Percentiles rank a stretch among this genome's conserved stretches.
phyloP scores from a whole-genome alignment of 2,888 invertebrate genomes.

The Galerucella pusilla region DNA sequence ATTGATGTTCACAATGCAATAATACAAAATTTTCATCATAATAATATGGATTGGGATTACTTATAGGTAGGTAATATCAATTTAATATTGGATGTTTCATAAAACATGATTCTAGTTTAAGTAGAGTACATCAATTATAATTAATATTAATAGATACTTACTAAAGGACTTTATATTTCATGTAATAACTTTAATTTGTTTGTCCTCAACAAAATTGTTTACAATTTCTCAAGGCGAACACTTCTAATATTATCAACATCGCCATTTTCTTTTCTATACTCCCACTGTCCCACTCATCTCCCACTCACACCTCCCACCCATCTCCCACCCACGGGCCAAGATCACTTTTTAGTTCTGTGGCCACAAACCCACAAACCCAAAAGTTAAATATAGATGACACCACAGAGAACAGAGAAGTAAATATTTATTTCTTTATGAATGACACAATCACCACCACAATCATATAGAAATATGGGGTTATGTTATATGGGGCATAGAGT shows the following conservation, averaged over 20 bases:
- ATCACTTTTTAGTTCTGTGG: too few species aligned
- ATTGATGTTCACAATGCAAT: neutral
- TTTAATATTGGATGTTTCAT: constrained; percentile 4
- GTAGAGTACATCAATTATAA: constrained; percentile 5
- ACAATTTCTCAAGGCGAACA: neutral
- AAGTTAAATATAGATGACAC: too few species aligned
- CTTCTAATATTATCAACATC: neutral
- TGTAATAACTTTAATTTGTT: constrained; percentile 1
- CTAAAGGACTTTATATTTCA: constrained; percentile 11
- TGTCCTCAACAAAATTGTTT: constrained; percentile 8
- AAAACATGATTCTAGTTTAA: neutral
- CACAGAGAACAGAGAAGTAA: too few species aligned
- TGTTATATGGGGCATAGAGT: too few species aligned
- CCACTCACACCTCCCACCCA: neutral
- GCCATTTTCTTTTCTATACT: constrained; percentile 17
- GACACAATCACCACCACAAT: too few species aligned
- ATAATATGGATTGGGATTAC: constrained; percentile 1
- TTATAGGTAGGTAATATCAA: neutral
- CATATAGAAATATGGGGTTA: too few species aligned
- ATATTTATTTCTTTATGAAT: too few species aligned
- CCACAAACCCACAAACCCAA: too few species aligned
- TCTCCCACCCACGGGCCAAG: neutral
- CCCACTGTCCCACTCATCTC: neutral
- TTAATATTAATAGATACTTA: neutral
- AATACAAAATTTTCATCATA: neutral